Evolutionary conservation across 2,797 vertebrate species (phyloP), one percentile per base, ranked within the genome.

Genomic region (Rhynchonycteris naso): DNA sequence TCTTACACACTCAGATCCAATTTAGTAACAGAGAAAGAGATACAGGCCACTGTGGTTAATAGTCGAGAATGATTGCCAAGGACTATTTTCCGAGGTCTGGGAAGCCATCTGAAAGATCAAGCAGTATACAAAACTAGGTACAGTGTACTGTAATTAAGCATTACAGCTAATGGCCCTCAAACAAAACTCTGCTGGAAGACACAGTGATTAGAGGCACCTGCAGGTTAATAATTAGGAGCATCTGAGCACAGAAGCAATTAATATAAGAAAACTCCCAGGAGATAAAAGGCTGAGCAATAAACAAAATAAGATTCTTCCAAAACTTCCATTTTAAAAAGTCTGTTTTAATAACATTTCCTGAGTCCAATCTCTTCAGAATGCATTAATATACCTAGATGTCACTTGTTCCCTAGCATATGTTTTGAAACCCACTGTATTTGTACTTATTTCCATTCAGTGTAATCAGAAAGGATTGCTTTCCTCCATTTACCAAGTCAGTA

Each of bases 201-300:
- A 33, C 96, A 97, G 94, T 98, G 98, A 98, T 98, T 98, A 98
- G 97, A 98, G 96, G 97, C 98, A 98, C 98, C 98, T 98, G 98
- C 98, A 97, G 97, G 98, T 98, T 98, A 98, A 98, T 98, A 98
- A 98, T 98, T 98, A 98, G 96, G 97, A 95, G 96, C 98, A 98
- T 98, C 97, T 98, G 98, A 98, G 97, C 97, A 98, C 97, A 98
- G 98, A 98, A 96, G 97, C 98, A 98, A 98, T 98, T 98, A 98
- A 98, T 98, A 98, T 0, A 95, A 82, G 84, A 95, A 96, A 97
- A 97, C 35, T 97, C 98, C 95, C 92, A 75, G 97, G 97, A 98
- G 95, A 1, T 79, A 94, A 93, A 95, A 97, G 95, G 19, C 22
- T 72, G 69, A 12, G 50, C 93, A 95, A 98, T 97, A 98, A 98